Percentiles rank a stretch among this genome's conserved stretches.
Conservation (phyloP, 2,113 vertebrate genomes). For the Melanerpes aurifrons region DNA sequence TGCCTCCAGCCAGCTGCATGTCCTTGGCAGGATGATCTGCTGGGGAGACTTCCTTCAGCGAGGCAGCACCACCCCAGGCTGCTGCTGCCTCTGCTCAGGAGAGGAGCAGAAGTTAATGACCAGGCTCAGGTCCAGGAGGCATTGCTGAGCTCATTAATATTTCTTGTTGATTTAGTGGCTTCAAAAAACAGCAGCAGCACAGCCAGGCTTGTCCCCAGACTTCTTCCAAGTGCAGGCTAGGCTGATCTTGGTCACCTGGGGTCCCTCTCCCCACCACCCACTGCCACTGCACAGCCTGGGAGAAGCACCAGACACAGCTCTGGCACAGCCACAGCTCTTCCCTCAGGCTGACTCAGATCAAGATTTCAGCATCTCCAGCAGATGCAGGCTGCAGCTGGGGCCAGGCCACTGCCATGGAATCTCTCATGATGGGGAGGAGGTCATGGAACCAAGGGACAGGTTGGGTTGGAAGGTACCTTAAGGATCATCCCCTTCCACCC, state of each 20-base stretch:
- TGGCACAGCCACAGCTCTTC: neutral
- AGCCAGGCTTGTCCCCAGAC: neutral
- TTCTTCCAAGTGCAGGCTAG: neutral
- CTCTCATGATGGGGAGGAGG: neutral
- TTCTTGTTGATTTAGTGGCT: conserved; percentile 35
- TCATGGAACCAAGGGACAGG: neutral
- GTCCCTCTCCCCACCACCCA: neutral
- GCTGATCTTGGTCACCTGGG: neutral
- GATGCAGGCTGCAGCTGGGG: neutral
- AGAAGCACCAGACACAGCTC: neutral
- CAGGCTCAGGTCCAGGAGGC: conserved; percentile 1
- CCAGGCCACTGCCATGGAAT: neutral
- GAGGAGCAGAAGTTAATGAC: conserved; percentile 66
- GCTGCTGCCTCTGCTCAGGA: conserved; percentile 65
- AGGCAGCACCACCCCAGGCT: conserved; percentile 53
- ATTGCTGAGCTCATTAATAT: conserved; percentile 43
- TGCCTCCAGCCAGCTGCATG: conserved; percentile 76
- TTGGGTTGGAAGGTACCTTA: neutral
- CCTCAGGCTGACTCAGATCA: neutral
- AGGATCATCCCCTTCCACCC: too few relatives aligned
- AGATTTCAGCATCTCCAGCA: neutral
- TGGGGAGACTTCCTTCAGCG: conserved; percentile 71
- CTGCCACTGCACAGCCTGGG: neutral
- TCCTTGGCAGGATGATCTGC: conserved; percentile 77
- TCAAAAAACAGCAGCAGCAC: conserved; percentile 21